Conservation (phyloP, 1,140 invertebrate genomes). For the Paracyclopina nana region DNA sequence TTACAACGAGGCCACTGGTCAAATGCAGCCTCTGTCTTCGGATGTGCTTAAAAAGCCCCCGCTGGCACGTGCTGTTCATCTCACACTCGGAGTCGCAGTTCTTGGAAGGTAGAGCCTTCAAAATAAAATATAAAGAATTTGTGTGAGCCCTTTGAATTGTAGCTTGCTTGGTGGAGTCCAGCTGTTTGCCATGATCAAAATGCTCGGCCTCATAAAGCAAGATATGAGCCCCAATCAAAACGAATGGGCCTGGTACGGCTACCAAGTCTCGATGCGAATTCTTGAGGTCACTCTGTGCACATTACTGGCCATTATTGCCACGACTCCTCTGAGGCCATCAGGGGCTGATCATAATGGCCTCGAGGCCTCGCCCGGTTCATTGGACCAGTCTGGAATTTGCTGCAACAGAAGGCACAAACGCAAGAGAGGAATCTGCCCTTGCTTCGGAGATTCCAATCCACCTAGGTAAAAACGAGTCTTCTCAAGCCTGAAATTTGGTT, state of each 20-base stretch:
- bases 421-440: no score
- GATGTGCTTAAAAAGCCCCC: not conserved
- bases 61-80: slow-evolving; percentile 1
- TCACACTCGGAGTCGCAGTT: slow-evolving; percentile 11
- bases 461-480: no score
- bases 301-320: slow-evolving; percentile 4
- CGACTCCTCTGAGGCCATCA: not conserved
- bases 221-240: slow-evolving; percentile 2
- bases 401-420: no score
- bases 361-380: not conserved
- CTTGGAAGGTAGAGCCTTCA: not conserved
- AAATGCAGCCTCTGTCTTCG: not conserved
- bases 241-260: slow-evolving; percentile 6
- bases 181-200: slow-evolving; percentile 9
- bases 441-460: not conserved
- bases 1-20: not conserved
- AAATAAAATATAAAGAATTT: not conserved
- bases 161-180: slow-evolving; percentile 7
- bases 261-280: slow-evolving; percentile 6
- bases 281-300: slow-evolving; percentile 1
- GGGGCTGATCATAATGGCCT: not conserved
- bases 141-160: not conserved
- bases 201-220: not conserved
- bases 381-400: no score
- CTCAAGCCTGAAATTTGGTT: no score